These are phyloP conservation scores for Meloidogyne hapla DNA, from an alignment of 1,140 invertebrate genomes.

Conservation along the genomic window DNA sequence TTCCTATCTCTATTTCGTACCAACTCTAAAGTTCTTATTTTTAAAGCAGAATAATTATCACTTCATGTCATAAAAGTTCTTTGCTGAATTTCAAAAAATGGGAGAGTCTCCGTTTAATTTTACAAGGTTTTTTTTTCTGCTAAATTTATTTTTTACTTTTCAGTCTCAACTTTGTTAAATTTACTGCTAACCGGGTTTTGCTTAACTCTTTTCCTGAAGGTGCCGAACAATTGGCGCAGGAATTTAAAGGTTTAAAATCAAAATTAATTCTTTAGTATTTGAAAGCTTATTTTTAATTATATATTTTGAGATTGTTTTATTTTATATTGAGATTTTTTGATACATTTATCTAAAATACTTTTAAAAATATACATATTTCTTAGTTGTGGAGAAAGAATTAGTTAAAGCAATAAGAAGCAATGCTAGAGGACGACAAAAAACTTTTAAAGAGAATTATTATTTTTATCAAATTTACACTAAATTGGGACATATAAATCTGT, in stretches of 20 bases:
- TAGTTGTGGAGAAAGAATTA: neutral
- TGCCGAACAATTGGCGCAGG: neutral
- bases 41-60: no score
- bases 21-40: no score
- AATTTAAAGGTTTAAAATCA: slow-evolving; percentile 6
- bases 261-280: no score
- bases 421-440: neutral
- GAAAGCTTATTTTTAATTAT: no score
- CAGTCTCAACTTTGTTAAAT: neutral
- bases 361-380: no score
- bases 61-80: neutral
- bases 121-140: neutral
- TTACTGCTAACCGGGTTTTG: neutral
- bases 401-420: neutral
- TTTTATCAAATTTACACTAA: slow-evolving; percentile 35
- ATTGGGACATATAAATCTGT: slow-evolving; percentile 48
- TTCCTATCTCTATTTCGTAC: no score
- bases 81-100: neutral
- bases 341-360: no score
- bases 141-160: neutral
- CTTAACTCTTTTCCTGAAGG: neutral
- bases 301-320: no score
- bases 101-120: neutral
- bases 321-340: no score
- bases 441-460: neutral